Conservation (phyloP, 64 coral and sea anemone genomes). For the Montipora capricornis region DNA sequence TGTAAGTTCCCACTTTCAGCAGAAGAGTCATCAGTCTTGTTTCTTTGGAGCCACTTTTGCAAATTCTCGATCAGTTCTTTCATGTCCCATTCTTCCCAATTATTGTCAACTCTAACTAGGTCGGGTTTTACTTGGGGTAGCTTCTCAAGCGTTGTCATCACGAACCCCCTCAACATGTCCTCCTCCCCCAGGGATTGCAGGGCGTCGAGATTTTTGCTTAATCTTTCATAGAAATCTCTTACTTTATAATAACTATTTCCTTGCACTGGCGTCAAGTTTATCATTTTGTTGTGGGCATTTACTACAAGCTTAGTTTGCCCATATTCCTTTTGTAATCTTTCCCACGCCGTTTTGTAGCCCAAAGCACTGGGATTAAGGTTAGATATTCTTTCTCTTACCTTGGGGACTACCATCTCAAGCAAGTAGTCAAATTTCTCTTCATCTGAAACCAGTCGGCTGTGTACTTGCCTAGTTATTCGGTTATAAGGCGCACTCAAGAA, state of each 20-base stretch:
- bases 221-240: conserved; percentile 54
- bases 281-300: conserved; percentile 52
- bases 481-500: too few relatives aligned
- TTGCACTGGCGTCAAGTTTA: conserved; percentile 51
- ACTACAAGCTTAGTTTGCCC: conserved; percentile 63
- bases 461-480: conserved; percentile 4
- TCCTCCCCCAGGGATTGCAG: conserved; percentile 60
- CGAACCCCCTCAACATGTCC: conserved; percentile 7
- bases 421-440: conserved; percentile 78
- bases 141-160: conserved; percentile 64
- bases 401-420: conserved; percentile 28
- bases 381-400: conserved; percentile 26
- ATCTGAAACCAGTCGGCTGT: conserved; percentile 37
- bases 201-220: conserved; percentile 64
- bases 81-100: conserved; percentile 84
- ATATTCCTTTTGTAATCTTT: conserved; percentile 64
- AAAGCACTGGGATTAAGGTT: conserved; percentile 48
- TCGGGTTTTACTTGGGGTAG: conserved; percentile 83
- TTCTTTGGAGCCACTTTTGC: conserved; percentile 78
- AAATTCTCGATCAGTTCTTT: conserved; percentile 51
- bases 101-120: conserved; percentile 70
- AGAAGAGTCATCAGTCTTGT: conserved; percentile 61
- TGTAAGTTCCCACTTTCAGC: background rate
- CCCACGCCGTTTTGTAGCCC: conserved; percentile 45
- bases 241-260: conserved; percentile 41